phyloP scores from a whole-genome alignment of 2,113 vertebrate genomes.

The Corapipo altera region DNA sequence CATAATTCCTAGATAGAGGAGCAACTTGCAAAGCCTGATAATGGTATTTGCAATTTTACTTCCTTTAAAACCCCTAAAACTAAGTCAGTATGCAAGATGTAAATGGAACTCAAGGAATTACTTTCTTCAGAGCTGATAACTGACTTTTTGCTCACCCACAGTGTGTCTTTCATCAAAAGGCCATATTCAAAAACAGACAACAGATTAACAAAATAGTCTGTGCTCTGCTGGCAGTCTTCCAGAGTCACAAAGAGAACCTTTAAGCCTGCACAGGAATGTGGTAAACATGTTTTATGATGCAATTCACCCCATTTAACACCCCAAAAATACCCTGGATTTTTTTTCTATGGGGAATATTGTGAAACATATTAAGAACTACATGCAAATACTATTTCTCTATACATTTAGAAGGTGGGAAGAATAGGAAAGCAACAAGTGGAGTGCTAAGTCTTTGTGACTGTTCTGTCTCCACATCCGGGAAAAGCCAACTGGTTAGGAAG shows the following conservation, averaged over 20 bases:
- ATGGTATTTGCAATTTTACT: not conserved
- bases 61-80: not conserved
- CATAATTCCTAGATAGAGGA: not conserved
- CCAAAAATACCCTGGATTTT: not conserved
- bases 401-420: not conserved
- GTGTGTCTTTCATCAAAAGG: not conserved
- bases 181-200: not conserved
- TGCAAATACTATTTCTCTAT: not conserved
- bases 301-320: not conserved
- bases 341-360: not conserved
- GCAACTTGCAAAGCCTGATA: not conserved
- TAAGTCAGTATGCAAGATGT: not conserved
- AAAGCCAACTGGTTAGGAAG: not conserved
- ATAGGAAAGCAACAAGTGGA: not conserved
- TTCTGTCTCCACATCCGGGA: not conserved
- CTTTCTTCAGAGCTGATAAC: not conserved
- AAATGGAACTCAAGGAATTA: not conserved
- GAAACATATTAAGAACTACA: not conserved
- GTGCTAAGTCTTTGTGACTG: not conserved
- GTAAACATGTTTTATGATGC: not conserved
- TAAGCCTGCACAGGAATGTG: not conserved
- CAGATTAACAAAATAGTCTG: not conserved
- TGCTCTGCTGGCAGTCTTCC: not conserved
- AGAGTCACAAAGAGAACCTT: not conserved
- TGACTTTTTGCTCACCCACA: not conserved